Percentiles rank a stretch among this genome's conserved stretches.
Conservation (phyloP, 1,140 invertebrate genomes). For the Lutraria rhynchaena region DNA sequence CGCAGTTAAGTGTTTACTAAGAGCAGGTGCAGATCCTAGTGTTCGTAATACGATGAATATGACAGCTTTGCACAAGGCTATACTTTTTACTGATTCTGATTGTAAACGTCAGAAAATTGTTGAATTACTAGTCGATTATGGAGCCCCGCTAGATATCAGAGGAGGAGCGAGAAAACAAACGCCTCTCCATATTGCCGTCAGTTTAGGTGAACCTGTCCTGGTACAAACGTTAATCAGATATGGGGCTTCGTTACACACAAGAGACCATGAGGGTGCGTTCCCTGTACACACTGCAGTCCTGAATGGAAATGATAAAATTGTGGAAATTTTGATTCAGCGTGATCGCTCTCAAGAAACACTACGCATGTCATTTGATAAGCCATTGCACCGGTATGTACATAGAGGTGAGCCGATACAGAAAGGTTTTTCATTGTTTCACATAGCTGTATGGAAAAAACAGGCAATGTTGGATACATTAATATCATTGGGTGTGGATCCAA, state of each 20-base stretch:
- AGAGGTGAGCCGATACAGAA: not conserved
- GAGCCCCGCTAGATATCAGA: not conserved
- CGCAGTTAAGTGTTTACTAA: not conserved
- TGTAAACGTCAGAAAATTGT: not conserved
- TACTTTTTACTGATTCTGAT: not conserved
- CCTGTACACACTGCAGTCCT: not conserved
- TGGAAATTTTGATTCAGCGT: not conserved
- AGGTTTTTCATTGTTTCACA: slow-evolving; percentile 4
- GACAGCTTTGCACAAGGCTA: not conserved
- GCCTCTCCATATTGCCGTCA: not conserved
- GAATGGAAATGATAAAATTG: not conserved
- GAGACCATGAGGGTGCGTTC: not conserved
- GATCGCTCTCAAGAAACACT: not conserved
- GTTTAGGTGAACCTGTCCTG: not conserved
- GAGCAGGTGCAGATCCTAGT: not conserved
- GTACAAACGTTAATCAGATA: not conserved
- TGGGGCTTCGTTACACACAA: not conserved
- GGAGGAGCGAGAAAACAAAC: not conserved
- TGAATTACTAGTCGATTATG: not conserved
- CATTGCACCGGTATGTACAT: not conserved
- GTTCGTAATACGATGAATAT: not conserved
- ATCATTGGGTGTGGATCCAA: not conserved
- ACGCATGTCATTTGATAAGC: not conserved
- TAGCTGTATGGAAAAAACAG: not conserved
- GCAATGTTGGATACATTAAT: not conserved